Percentiles rank a stretch among this genome's conserved stretches.
These are phyloP conservation scores for Dexiosoma caninum DNA, from an alignment of 2,888 invertebrate species.

Conservation along the genomic window DNA sequence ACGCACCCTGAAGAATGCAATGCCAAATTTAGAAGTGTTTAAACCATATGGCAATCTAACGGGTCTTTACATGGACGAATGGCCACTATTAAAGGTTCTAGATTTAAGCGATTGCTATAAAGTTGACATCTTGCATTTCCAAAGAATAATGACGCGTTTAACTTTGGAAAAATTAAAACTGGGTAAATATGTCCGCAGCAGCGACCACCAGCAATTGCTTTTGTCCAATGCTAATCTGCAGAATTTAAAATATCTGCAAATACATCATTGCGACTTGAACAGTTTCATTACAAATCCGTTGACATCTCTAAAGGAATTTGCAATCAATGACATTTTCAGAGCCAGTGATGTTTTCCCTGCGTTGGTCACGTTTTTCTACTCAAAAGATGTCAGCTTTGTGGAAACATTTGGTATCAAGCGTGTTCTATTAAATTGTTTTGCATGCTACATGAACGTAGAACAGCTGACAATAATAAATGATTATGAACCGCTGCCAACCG, in stretches of 20 bases:
- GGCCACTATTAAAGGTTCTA: conserved; percentile 34
- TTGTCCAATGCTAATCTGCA: conserved; percentile 33
- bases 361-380: conserved; percentile 30
- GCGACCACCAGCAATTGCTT: conserved; percentile 29
- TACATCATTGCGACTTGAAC: conserved; percentile 47
- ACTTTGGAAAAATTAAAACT: conserved; percentile 49
- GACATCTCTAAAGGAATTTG: conserved; percentile 29
- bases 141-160: conserved; percentile 23
- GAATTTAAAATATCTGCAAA: conserved; percentile 39
- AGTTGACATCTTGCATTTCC: conserved; percentile 31
- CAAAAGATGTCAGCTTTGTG: conserved; percentile 22
- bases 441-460: conserved; percentile 42
- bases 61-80: conserved; percentile 37
- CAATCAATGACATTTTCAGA: conserved; percentile 46
- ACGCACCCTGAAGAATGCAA: background rate
- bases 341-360: conserved; percentile 46
- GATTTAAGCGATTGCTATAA: conserved; percentile 45
- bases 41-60: conserved; percentile 52
- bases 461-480: conserved; percentile 44
- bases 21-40: conserved; percentile 43
- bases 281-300: conserved; percentile 42
- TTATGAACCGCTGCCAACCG: conserved; percentile 26
- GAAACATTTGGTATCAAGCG: conserved; percentile 48
- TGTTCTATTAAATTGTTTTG: conserved; percentile 46
- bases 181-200: conserved; percentile 39